Evolutionary conservation across 30 jellyfish, hydroid and myxozoan genomes (phyloP), one percentile per base, ranked within the genome.

Genomic region (Aurelia aurita): DNA sequence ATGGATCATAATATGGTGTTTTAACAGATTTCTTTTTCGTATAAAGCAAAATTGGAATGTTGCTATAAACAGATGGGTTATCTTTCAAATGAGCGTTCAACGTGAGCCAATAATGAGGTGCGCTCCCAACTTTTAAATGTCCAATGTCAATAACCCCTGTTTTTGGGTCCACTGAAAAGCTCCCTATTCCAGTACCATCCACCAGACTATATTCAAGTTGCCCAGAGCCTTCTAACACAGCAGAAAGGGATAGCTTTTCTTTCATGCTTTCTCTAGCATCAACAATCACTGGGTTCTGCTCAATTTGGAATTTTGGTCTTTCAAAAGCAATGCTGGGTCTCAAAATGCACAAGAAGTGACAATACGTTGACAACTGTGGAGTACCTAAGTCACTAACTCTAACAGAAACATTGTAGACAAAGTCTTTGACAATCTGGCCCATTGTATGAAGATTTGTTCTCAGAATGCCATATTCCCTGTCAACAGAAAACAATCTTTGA

Each of bases 131-230:
- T 12, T 49, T n/a, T n/a, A 69, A 32, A 26, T 19, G 23, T n/a
- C 8, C 29, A 32, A 22, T 72, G 7, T 77, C 25, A n/a, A 89
- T 80, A 5, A 32, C 22, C 25, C 96, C 90, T 22, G 96, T 61
- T 51, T 70, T 70, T 34, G 93, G 45, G 25, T 84, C 89, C 58
- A 93, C 82, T 3, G 65, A 21, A 72, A 95, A 95, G 11, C 51
- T 64, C 19, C 91, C 97, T 13, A 95, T 68, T 0, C 99, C 99
- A 71, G 87, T 80, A 16, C 99, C 99, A 86, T 95, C 99, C 44
- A 95, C 97, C 1, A 95, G 64, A 35, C 67, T 69, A 84, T 84
- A 89, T 21, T 81, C 87, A 29, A 95, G 68, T n/a, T 67, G 91
- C 19, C 60, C 94, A 31, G 75, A 44, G 5, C 96, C 96, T 34